Base-by-base conservation (phyloP, 2,113 vertebrate genomes). In the Eira barbara region DNA sequence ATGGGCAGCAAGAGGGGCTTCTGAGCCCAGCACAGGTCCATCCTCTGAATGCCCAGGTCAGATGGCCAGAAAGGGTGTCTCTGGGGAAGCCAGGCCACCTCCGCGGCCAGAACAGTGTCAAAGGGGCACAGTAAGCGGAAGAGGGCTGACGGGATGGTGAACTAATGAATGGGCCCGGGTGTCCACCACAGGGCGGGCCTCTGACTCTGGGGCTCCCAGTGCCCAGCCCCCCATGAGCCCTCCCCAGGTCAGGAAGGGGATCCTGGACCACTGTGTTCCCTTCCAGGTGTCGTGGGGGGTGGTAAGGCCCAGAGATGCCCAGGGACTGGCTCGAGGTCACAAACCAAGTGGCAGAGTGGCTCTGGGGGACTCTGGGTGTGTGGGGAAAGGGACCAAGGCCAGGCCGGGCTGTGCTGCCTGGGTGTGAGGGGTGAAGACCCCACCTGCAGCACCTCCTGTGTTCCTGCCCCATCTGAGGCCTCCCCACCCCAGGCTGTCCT, bases 271-370 rank as follows among this genome's bases (percentile, higher is more conserved):
- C 92, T 87, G 91, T 61, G 91, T 81, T 94, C 59, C 21, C 93
- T 97, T 98, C 97, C 98, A 98, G 95, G 94, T 47, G 2, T 93
- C 65, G 49, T 59, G 57, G 94, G 13, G 63, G 14, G 25, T 10
- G 5, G 39, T 31, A 13, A 25, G 42, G 78, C 27, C 42, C 67
- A 76, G 94, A 63, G 55, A 65, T 2, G 2, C 34, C 27, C 36
- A 89, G 76, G 34, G 55, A 36, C 34, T 52, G 18, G 67, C 8
- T 31, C 27, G 12, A 42, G 67, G 78, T 42, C 65, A 55, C 74
- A 27, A 45, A 47, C 42, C 63, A 67, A 34, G 63, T 7, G 63
- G 14, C 63, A 67, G 0, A 65, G 12, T 5, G 31, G 42, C 39
- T 52, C 57, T n/a, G 29, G 63, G 12, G 63, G 42, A 13, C 29